Evolutionary conservation across 2,888 invertebrate genomes (phyloP).

Genomic region (Ichneumon xanthorius): DNA sequence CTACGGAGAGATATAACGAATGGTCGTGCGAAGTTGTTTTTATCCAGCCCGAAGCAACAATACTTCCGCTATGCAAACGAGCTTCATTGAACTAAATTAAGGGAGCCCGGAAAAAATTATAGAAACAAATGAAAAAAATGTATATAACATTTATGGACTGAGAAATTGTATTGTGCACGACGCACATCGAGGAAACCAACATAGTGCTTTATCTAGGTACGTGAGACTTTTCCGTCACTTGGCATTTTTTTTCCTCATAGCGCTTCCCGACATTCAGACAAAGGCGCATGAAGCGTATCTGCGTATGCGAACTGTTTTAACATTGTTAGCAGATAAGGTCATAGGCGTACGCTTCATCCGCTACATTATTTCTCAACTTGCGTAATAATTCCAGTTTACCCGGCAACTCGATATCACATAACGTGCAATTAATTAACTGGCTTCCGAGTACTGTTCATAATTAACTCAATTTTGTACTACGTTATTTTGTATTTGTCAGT

Average conservation of each 20-base stretch:
- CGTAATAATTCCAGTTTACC: not conserved
- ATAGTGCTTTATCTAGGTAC: not conserved
- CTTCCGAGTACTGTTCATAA: no score
- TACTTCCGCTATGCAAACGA: not conserved
- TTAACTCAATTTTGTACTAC: no score
- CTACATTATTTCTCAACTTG: not conserved
- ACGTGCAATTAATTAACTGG: no score
- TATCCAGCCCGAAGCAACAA: not conserved
- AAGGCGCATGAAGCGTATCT: not conserved
- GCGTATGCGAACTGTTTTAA: constrained; percentile 39
- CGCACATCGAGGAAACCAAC: not conserved
- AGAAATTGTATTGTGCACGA: not conserved
- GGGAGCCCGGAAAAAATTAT: not conserved
- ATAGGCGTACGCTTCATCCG: not conserved
- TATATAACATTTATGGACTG: not conserved
- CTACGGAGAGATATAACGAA: not conserved
- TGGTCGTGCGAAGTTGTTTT: not conserved
- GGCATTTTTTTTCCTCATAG: not conserved
- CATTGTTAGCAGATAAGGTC: constrained; percentile 36
- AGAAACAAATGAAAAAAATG: not conserved
- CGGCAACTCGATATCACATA: not conserved
- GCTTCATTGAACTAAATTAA: not conserved
- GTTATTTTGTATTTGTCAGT: no score
- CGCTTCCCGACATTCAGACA: not conserved
- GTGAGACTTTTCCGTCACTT: not conserved